Evolutionary conservation across 2,797 vertebrate genomes (phyloP), one percentile per base, ranked within the genome.

Genomic region (Macropus fuliginosus): DNA sequence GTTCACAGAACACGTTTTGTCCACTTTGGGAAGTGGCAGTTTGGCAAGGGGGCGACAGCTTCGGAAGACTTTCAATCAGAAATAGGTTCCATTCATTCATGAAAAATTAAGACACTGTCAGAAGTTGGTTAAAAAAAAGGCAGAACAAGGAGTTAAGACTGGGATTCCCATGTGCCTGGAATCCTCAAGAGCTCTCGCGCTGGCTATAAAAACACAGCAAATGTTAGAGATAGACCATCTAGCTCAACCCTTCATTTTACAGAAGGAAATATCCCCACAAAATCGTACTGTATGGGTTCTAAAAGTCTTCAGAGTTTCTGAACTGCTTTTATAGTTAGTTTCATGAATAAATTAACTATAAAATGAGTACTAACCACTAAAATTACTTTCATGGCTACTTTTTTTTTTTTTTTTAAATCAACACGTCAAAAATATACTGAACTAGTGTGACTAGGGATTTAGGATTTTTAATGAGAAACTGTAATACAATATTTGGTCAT

Each of bases 1-100:
- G 13, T 29, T 94, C 96, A 97, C 93, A 97, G 56, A 98, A 92
- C 46, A 89, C 46, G 91, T 46, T 98, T 95, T 97, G 92, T 97
- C 95, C 93, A 89, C 94, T 96, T 97, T 93, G 91, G 92, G 95
- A 96, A 97, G 95, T 34, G 91, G 94, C 90, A 54, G 74, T 57
- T 0, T 4, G 56, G 29, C 91, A 94, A 91, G 2, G 27, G 59
- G 21, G 31, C 56, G 94, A 34, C 91, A 31, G 94, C 90, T 91
- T 93, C 66, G 5, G 55, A 56, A 91, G 57, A 74, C 55, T 93
- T 52, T 5, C 14, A 27, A 31, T 97, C 91, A 94, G 96, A 97
- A 98, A 91, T 5, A 81, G 29, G 93, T 95, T 81, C 90, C 91
- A 94, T 96, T 97, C 91, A 94, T 94, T 92, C 50, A 54, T 93